phyloP scores from a whole-genome alignment of 2,797 vertebrate genomes.

The Cercopithecus hamlyni region DNA sequence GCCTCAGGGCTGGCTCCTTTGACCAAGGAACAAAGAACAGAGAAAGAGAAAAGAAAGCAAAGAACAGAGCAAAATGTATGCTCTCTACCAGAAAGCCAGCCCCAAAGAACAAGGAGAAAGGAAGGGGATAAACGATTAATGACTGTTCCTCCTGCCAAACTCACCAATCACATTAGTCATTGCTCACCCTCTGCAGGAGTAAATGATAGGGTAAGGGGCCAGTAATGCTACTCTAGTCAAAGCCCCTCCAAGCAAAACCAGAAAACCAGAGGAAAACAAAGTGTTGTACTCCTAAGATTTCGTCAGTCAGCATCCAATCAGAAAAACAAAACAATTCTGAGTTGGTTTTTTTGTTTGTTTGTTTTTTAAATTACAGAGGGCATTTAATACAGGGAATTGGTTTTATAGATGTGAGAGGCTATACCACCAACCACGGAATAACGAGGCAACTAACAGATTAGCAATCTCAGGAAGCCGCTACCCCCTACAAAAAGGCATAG shows the following conservation, averaged over 20 bases:
- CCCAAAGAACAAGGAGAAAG: not conserved
- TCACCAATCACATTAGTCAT: not conserved
- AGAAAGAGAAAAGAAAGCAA: not conserved
- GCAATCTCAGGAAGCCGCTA: not conserved
- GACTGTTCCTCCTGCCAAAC: not conserved
- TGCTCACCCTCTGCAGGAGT: not conserved
- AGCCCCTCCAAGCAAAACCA: not conserved
- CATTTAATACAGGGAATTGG: not conserved
- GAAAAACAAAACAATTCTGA: not conserved
- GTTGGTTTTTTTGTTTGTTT: not conserved
- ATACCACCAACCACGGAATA: not conserved
- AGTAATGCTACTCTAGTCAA: rapidly evolving
- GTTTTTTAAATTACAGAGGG: not conserved
- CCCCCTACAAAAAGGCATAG: not conserved
- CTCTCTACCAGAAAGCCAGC: not conserved
- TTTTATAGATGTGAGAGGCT: not conserved
- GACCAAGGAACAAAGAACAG: not conserved
- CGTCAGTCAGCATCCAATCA: not conserved
- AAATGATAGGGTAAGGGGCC: not conserved
- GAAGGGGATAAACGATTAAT: not conserved
- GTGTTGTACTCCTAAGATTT: not conserved
- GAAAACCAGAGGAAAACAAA: not conserved
- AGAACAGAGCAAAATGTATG: not conserved
- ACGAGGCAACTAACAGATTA: not conserved
- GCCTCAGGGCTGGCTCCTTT: not conserved